phyloP scores from a whole-genome alignment of 2,797 vertebrate species.

The Myotis planiceps region DNA sequence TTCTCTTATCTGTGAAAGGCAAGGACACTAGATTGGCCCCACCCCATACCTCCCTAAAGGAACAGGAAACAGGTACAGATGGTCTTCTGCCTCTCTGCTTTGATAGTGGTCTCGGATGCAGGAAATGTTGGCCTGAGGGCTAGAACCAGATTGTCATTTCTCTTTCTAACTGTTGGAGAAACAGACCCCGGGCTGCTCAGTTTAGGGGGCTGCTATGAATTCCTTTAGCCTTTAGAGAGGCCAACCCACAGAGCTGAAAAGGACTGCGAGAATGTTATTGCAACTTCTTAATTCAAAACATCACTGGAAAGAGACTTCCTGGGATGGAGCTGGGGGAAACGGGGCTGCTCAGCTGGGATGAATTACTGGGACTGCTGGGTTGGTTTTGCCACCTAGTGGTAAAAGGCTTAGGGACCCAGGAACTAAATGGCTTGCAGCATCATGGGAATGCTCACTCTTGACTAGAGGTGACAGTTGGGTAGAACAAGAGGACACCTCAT shows the following conservation, averaged over 20 bases:
- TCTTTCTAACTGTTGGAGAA: conserved; percentile 24
- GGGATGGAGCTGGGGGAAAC: conserved; percentile 25
- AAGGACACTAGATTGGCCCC: not conserved
- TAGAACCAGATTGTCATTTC: conserved; percentile 59
- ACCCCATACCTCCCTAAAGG: not conserved
- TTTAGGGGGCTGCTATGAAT: conserved; percentile 53
- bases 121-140: conserved; percentile 63
- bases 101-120: conserved; percentile 48
- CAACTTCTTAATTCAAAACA: conserved; percentile 70
- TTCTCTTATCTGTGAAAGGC: not conserved
- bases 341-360: conserved; percentile 12
- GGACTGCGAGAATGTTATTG: conserved; percentile 62
- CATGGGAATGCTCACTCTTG: not conserved
- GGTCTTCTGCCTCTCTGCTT: not conserved
- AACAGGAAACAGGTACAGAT: not conserved
- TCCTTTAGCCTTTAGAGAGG: conserved; percentile 48
- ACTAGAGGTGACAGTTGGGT: not conserved
- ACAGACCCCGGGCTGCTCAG: conserved; percentile 14
- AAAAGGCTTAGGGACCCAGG: conserved; percentile 61
- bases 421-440: conserved; percentile 43
- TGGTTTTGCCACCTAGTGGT: conserved; percentile 72
- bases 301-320: conserved; percentile 65
- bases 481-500: not conserved
- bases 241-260: conserved; percentile 61
- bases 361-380: conserved; percentile 32